These are phyloP conservation scores for Brenthis hecate DNA, from an alignment of 2,888 invertebrate species.

Conservation along the genomic window DNA sequence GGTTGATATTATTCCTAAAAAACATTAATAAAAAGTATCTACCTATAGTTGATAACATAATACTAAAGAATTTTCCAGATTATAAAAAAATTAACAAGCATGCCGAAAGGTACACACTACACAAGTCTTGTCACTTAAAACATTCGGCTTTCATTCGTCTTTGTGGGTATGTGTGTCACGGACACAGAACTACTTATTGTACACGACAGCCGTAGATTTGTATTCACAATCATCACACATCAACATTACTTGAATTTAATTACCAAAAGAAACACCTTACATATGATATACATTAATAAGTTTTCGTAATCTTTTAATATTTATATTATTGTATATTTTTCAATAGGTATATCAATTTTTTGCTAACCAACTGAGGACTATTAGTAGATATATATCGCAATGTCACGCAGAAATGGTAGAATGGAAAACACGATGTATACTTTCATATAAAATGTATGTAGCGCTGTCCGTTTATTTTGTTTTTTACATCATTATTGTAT, in stretches of 20 bases:
- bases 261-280: not conserved
- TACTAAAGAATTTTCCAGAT: not conserved
- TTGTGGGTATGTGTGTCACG: conserved; percentile 34
- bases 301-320: too few relatives aligned
- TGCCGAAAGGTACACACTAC: conserved; percentile 8
- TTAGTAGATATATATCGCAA: too few relatives aligned
- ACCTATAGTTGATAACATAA: not conserved
- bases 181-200: conserved; percentile 23
- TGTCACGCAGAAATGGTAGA: too few relatives aligned
- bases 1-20: too few relatives aligned
- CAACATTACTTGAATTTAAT: not conserved
- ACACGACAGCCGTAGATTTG: conserved; percentile 3
- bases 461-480: too few relatives aligned
- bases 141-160: conserved; percentile 28
- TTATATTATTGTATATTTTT: too few relatives aligned
- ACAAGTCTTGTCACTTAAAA: conserved; percentile 7
- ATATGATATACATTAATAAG: too few relatives aligned
- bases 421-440: too few relatives aligned
- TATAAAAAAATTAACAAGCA: not conserved
- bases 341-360: too few relatives aligned
- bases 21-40: not conserved
- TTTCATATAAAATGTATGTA: too few relatives aligned
- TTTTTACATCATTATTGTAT: too few relatives aligned
- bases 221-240: conserved; percentile 1
- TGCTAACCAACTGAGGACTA: too few relatives aligned